Evolutionary conservation across 2,888 invertebrate genomes (phyloP).

Genomic region (Tetragnatha montana): DNA sequence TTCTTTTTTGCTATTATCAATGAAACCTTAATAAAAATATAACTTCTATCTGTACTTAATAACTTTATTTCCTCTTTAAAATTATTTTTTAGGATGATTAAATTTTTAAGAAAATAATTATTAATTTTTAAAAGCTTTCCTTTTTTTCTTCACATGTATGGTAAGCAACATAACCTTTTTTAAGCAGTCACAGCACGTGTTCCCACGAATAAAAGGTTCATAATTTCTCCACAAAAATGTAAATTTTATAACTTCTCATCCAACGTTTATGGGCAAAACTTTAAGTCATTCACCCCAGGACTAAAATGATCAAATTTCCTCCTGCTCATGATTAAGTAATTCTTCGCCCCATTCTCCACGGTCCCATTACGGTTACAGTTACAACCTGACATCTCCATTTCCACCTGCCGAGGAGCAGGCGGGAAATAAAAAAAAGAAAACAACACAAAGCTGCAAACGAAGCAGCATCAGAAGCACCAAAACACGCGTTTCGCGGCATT

Average conservation of each 20-base stretch:
- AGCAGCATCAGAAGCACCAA: constrained; percentile 7
- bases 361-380: neutral
- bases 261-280: neutral
- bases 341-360: neutral
- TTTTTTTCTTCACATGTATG: no score
- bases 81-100: no score
- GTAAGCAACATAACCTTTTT: no score
- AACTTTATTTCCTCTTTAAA: no score
- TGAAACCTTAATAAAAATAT: no score
- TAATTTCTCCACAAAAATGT: no score
- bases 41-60: no score
- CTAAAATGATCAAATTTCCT: neutral
- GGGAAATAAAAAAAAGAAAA: neutral
- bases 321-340: neutral
- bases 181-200: no score
- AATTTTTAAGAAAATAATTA: no score
- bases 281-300: neutral
- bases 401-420: neutral
- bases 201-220: no score
- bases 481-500: constrained; percentile 46
- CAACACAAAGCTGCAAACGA: neutral
- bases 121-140: no score
- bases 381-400: neutral
- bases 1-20: no score
- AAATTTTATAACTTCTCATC: neutral